Evolutionary conservation across 37 sponge, comb jelly and placozoan genomes (phyloP), one percentile per base, ranked within the genome.

Genomic region (Sycon ciliatum): DNA sequence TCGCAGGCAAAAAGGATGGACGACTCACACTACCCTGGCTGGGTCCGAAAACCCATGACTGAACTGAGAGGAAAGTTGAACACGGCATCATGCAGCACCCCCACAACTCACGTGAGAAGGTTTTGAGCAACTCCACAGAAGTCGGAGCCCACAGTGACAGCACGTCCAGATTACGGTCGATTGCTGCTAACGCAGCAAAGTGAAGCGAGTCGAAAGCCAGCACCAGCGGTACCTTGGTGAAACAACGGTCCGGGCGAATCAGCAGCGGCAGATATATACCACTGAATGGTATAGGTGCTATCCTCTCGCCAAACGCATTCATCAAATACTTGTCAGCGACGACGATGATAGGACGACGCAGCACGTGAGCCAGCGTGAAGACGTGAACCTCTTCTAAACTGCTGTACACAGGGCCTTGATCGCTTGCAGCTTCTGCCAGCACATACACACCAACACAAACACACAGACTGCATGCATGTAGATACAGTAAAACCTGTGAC

Each of bases 321-420:
- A 68, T 81, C n/a, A 92, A 49, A 2, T 69, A 73, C 56, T 56
- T 80, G 65, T 90, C 79, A 13, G 96, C 77, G 4, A 95, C 67
- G 39, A 95, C 86, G 57, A 95, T 85, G 67, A 95, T 78, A 20
- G 96, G 86, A 22, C 96, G 76, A 24, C 66, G 57, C 40, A 89
- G 75, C 1, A 90, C 90, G 68, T 95, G 82, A 7, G 96, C 90
- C 31, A 95, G 72, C 0, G 82, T 91, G 62, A 83, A 90, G 16
- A 95, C 82, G 72, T 95, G 96, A 33, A 95, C 74, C 79, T 95
- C 96, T 67, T 95, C 96, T 36, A 95, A 76, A 56, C 90, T 89
- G 68, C 90, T 85, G 61, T 85, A 84, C 64, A 56, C 71, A 0
- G 72, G 65, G 46, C 84, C 57, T 20, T 81, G 67, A 18, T 60